Conservation (phyloP, 1,140 invertebrate species). For the Heliconius hermathena region DNA sequence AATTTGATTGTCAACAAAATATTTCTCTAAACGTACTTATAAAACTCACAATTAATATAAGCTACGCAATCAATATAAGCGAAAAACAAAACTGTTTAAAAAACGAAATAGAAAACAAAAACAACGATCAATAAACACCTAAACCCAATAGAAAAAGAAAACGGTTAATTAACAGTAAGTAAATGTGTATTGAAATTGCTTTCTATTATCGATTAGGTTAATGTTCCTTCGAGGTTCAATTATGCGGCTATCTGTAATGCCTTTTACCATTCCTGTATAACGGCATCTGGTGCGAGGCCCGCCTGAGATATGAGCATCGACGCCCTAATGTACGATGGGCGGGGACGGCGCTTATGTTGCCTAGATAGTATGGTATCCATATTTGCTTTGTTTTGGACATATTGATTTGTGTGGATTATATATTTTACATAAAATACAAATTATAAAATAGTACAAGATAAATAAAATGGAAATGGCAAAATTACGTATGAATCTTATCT, state of each 20-base stretch:
- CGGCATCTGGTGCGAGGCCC: slow-evolving; percentile 35
- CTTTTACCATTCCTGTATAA: slow-evolving; percentile 37
- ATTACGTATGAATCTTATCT: too few species aligned
- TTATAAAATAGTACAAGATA: background rate
- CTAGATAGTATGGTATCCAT: slow-evolving; percentile 20
- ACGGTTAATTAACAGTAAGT: slow-evolving; percentile 9
- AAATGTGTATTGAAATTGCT: slow-evolving; percentile 24
- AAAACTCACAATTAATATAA: too few species aligned
- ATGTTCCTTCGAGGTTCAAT: slow-evolving; percentile 31
- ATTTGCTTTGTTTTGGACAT: slow-evolving; percentile 29
- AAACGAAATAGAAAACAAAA: background rate
- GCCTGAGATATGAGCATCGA: slow-evolving; percentile 36
- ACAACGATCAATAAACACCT: background rate
- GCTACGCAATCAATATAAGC: too few species aligned
- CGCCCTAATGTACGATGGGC: slow-evolving; percentile 31
- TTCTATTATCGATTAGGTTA: slow-evolving; percentile 35
- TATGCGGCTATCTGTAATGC: slow-evolving; percentile 33
- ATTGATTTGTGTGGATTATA: background rate
- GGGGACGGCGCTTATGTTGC: slow-evolving; percentile 25
- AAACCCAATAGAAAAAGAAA: background rate
- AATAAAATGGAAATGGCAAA: background rate
- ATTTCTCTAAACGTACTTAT: too few species aligned
- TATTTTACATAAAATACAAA: background rate
- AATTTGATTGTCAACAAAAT: too few species aligned
- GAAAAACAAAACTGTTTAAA: too few species aligned